Base-by-base conservation (phyloP, 2,888 invertebrate genomes). In the Malachius bipustulatus region DNA sequence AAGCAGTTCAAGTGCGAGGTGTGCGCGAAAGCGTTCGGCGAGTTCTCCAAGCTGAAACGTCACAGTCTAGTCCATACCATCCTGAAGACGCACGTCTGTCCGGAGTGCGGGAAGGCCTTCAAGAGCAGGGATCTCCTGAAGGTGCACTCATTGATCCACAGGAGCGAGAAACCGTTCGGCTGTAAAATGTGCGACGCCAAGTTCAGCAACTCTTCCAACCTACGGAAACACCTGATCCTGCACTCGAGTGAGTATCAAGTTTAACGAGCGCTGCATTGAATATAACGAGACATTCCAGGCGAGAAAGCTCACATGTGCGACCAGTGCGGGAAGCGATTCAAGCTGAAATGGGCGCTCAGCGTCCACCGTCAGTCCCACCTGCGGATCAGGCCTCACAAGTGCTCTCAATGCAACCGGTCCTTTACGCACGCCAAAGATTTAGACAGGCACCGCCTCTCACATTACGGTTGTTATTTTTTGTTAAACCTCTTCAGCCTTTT, bases 361-460 rank as follows among this genome's bases (percentile, higher is more conserved):
- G 57, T 67, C 16, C 78, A 79, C 49, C 52, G 65, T 27, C 56
- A 62, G 30, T 60, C 67, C 3, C 78, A 78, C 48, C 56, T 60
- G 3, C 60, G 63, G 40, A 62, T 64, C 3, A 66, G 70, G 26
- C 65, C 67, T 2, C 71, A 72, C 58, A 62, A 64, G 46, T 85
- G 85, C 54, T 61, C 68, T 47, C 65, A 69, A 37, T 85, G 85
- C 47, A 62, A 66, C 11, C 77, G 76, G 53, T 62, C 71, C 12
- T 84, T 82, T 62, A 69, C 71, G 43, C 74, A 77, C 51, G 63
- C 67, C 32, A 77, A 77, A 53, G 79, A 82, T 52, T 66, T 82
- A 52, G 65, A 73, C 30, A 63, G 85, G 1, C 85, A 85, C 52
- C 64, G 68, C 27, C 70, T 74, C 32, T 75, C 75, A 29, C 83